Percentiles rank a stretch among this genome's conserved stretches.
Evolutionary conservation across 2,888 invertebrate species (phyloP).

Genomic region (Pristionchus japonicus): DNA sequence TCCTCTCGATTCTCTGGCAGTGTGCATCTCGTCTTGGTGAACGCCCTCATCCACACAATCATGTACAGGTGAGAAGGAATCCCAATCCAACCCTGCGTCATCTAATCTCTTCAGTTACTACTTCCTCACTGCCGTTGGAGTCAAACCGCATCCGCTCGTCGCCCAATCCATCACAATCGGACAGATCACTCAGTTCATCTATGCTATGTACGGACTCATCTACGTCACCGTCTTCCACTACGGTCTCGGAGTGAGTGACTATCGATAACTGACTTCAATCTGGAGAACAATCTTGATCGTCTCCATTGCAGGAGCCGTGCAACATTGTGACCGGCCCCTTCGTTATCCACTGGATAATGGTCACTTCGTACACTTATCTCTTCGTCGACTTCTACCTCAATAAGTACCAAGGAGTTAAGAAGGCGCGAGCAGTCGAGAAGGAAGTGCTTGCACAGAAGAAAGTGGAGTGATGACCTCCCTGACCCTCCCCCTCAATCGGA

Average conservation of each 20-base stretch:
- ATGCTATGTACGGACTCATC: constrained; percentile 57
- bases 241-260: constrained; percentile 51
- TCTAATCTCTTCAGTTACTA: constrained; percentile 54
- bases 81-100: background rate
- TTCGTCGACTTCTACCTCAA: constrained; percentile 66
- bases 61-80: constrained; percentile 61
- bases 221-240: constrained; percentile 61
- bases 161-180: constrained; percentile 63
- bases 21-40: constrained; percentile 64
- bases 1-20: constrained; percentile 68
- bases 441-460: constrained; percentile 61
- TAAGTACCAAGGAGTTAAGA: constrained; percentile 49
- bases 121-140: constrained; percentile 64
- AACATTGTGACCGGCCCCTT: constrained; percentile 60
- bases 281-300: background rate
- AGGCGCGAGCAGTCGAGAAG: background rate
- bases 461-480: constrained; percentile 59
- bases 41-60: constrained; percentile 67
- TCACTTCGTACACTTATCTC: constrained; percentile 59
- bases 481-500: background rate
- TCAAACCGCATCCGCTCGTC: constrained; percentile 59
- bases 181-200: constrained; percentile 62
- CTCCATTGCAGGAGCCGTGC: constrained; percentile 54
- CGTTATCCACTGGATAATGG: constrained; percentile 61
- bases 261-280: background rate